These are phyloP conservation scores for Hemicordylus capensis DNA, from an alignment of 2,113 vertebrate genomes.

Conservation along the genomic window DNA sequence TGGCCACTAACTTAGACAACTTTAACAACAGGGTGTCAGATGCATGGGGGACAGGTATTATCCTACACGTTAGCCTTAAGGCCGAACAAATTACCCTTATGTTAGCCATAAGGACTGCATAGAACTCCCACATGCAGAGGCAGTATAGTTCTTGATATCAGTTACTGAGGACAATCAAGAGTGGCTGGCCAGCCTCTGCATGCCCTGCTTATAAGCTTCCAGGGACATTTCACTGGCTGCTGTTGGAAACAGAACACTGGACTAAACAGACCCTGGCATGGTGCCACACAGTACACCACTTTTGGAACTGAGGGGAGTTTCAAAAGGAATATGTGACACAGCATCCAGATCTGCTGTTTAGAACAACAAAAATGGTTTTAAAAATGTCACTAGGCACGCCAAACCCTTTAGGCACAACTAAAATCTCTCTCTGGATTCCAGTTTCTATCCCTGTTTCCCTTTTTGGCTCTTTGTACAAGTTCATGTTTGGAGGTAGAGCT, in stretches of 20 bases:
- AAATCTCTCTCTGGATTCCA: no score
- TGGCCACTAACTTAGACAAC: background rate
- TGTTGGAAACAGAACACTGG: background rate
- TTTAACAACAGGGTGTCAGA: background rate
- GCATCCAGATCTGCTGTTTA: no score
- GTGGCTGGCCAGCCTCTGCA: no score
- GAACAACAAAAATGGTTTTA: no score
- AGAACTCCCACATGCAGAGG: background rate
- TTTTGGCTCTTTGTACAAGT: conserved; percentile 37
- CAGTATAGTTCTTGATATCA: background rate
- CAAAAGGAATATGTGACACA: no score
- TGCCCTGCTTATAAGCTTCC: background rate
- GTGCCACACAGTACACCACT: no score
- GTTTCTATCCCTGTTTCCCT: background rate
- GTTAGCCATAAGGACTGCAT: background rate
- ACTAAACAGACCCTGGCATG: background rate
- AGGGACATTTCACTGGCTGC: background rate
- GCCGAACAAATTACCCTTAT: no score
- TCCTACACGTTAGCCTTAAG: no score
- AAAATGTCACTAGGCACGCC: no score
- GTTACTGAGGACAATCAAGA: background rate
- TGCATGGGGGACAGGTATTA: background rate
- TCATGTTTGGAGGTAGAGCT: conserved; percentile 17
- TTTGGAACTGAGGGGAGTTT: no score
- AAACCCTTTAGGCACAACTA: no score